Conservation (phyloP, 2,888 invertebrate species). For the Cryptus armator region DNA sequence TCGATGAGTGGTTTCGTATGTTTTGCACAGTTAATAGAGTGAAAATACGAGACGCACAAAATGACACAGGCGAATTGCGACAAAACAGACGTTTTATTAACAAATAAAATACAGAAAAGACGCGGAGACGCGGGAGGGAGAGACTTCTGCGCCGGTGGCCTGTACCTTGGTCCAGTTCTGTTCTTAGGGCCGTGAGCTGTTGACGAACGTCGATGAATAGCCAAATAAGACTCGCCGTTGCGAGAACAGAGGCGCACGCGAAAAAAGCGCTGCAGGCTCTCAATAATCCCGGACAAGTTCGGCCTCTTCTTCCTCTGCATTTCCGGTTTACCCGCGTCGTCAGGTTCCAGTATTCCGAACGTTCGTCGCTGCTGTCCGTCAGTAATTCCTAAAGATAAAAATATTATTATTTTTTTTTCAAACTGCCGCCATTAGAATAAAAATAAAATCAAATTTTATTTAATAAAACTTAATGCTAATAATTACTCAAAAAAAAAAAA, state of each 20-base stretch:
- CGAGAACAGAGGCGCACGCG: conserved; percentile 88
- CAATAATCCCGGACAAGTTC: conserved; percentile 86
- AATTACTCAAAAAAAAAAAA: too few species aligned
- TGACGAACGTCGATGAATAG: conserved; percentile 89
- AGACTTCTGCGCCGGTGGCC: neutral
- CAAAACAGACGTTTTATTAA: conserved; percentile 39
- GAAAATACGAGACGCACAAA: conserved; percentile 2
- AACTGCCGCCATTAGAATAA: neutral
- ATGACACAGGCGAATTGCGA: neutral
- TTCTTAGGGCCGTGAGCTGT: conserved; percentile 88
- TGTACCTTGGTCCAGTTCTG: conserved; percentile 89
- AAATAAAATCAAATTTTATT: neutral
- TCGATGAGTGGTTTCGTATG: neutral
- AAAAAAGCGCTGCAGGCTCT: conserved; percentile 88
- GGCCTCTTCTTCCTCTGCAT: conserved; percentile 79
- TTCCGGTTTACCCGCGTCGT: conserved; percentile 79
- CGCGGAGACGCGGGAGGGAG: too few species aligned
- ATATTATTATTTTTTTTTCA: neutral
- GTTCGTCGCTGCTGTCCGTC: conserved; percentile 88
- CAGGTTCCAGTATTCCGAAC: conserved; percentile 86
- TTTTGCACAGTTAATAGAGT: neutral
- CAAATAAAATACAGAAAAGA: conserved; percentile 39
- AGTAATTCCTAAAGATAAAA: conserved; percentile 87
- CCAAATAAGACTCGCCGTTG: conserved; percentile 89
- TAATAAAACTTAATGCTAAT: too few species aligned